A percentile compares a stretch with the other conserved stretches of the same genome.
Conservation (phyloP, 1,140 invertebrate species). For the Lordiphosa clarofinis region DNA sequence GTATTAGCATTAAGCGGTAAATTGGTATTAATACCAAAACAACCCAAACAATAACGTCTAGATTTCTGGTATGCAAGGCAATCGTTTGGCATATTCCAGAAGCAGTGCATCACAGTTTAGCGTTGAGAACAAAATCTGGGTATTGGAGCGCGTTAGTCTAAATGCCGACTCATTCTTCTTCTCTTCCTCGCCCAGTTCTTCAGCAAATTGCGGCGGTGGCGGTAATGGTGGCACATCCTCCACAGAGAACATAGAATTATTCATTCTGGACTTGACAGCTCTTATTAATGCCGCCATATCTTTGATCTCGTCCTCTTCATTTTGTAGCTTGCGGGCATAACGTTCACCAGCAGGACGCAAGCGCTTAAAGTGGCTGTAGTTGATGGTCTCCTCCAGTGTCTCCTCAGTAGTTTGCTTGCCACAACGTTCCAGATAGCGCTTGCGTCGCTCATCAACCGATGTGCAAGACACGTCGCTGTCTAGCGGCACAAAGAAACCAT, state of each 20-base stretch:
- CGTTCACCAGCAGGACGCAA: slow-evolving; percentile 8
- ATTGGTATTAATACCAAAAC: no score
- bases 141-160: no score
- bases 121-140: no score
- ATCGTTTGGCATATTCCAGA: no score
- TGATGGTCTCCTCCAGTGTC: background rate
- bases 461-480: no score
- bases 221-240: slow-evolving; percentile 5
- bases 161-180: no score
- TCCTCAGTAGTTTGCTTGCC: background rate
- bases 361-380: background rate
- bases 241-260: slow-evolving; percentile 1
- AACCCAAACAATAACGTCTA: no score
- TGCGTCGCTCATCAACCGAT: no score
- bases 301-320: background rate
- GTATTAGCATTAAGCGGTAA: no score
- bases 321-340: background rate
- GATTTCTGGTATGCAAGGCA: no score
- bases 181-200: background rate
- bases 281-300: slow-evolving; percentile 1
- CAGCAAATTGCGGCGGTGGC: slow-evolving; percentile 13
- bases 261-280: background rate
- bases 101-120: no score
- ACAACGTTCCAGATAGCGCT: no score
- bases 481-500: background rate